These are phyloP conservation scores for Hyla sarda DNA, from an alignment of 2,113 vertebrate species.

Conservation along the genomic window DNA sequence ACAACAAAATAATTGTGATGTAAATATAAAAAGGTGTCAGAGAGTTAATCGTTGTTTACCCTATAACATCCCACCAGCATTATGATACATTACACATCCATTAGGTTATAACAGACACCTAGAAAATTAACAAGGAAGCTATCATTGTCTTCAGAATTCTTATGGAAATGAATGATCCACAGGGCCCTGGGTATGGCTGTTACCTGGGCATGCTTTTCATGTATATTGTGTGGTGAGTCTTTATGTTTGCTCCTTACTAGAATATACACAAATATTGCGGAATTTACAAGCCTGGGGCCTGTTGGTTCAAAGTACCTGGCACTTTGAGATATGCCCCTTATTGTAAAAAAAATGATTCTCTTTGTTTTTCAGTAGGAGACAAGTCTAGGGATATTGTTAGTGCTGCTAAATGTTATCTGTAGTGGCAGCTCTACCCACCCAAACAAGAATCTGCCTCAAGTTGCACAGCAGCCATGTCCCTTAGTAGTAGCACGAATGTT, in stretches of 20 bases:
- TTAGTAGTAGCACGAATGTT: background rate
- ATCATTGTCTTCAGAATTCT: constrained; percentile 4
- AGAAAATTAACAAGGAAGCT: background rate
- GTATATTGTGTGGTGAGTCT: background rate
- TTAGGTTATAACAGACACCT: background rate
- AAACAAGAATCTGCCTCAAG: background rate
- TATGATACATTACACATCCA: background rate
- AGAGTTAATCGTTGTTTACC: background rate
- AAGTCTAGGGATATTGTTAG: background rate
- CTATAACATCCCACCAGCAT: constrained; percentile 13
- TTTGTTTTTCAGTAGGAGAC: background rate
- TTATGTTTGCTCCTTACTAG: background rate
- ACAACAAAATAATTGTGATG: background rate
- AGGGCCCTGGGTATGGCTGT: background rate
- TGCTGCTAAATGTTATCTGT: background rate
- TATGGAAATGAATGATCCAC: background rate
- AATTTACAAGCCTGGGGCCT: background rate
- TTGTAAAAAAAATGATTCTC: background rate
- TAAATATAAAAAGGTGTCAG: background rate
- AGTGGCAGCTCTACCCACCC: background rate
- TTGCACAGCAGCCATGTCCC: background rate
- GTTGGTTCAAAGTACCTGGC: background rate
- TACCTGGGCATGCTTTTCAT: background rate
- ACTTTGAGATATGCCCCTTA: background rate
- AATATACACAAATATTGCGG: background rate